Conservation (phyloP, 2,888 invertebrate species). For the Gymnocheta viridis region DNA sequence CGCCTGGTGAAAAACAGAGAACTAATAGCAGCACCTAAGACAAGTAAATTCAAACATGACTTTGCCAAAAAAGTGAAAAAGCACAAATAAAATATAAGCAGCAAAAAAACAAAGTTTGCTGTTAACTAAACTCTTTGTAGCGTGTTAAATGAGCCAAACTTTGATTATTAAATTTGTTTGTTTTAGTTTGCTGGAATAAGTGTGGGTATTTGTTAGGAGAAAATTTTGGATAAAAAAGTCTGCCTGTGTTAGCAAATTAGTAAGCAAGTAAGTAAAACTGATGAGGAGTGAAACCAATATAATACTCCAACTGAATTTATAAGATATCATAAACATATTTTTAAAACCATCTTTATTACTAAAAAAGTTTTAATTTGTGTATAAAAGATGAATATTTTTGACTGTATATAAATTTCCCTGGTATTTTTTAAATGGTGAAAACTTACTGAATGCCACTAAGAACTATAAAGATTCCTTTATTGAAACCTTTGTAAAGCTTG, state of each 20-base stretch:
- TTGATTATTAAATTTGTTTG: constrained; percentile 73
- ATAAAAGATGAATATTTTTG: too few species aligned
- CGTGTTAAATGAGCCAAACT: constrained; percentile 78
- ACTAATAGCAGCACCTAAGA: constrained; percentile 19
- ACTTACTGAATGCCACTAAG: too few species aligned
- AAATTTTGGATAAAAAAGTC: not conserved
- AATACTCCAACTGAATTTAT: too few species aligned
- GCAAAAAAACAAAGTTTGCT: constrained; percentile 22
- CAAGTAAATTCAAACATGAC: constrained; percentile 14
- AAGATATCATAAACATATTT: too few species aligned
- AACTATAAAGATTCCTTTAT: too few species aligned
- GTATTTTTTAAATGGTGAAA: too few species aligned
- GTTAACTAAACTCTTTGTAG: constrained; percentile 55
- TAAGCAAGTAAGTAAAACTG: not conserved
- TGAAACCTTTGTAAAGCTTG: too few species aligned
- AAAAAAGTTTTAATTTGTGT: too few species aligned
- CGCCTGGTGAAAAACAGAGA: not conserved
- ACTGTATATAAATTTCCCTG: too few species aligned
- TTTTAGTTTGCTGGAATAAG: constrained; percentile 9
- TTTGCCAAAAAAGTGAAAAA: constrained; percentile 5
- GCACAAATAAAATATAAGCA: not conserved
- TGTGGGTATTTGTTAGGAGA: not conserved
- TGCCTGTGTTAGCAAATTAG: not conserved
- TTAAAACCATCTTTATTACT: too few species aligned
- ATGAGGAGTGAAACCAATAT: not conserved